phyloP scores from a whole-genome alignment of 2,113 vertebrate genomes.

The Sebastes fasciatus region DNA sequence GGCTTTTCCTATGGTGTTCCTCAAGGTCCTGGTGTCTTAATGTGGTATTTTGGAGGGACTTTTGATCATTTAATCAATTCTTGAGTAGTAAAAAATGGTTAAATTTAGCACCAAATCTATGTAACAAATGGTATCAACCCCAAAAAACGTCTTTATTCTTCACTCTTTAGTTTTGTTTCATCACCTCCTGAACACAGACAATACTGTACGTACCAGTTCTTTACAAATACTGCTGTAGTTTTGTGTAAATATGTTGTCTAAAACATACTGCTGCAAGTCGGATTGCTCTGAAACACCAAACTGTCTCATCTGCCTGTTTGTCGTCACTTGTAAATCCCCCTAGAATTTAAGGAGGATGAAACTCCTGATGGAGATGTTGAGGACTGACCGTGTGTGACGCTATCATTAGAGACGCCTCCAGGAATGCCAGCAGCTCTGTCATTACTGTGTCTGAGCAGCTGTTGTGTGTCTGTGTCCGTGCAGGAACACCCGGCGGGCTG shows the following conservation, averaged over 20 bases:
- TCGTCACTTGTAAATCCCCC: background rate
- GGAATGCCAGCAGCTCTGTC: slow-evolving; percentile 35
- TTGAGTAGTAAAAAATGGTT: no score
- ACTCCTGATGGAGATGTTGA: slow-evolving; percentile 6
- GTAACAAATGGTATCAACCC: no score
- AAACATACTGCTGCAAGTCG: background rate
- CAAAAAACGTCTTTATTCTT: background rate
- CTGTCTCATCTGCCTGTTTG: background rate
- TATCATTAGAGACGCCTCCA: slow-evolving; percentile 36
- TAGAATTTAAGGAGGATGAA: background rate
- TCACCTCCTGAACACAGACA: background rate
- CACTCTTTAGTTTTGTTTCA: background rate
- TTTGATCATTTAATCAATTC: no score
- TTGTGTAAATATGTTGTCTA: background rate
- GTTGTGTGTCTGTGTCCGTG: slow-evolving; percentile 46
- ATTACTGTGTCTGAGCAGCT: slow-evolving; percentile 46
- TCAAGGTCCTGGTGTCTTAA: no score
- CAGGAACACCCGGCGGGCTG: slow-evolving; percentile 97
- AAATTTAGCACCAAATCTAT: no score
- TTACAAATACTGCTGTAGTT: background rate
- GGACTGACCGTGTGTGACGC: background rate
- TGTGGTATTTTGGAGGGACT: no score
- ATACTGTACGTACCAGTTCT: background rate
- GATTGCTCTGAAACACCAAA: background rate
- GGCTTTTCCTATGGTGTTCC: no score